Evolutionary conservation across 2,113 vertebrate genomes (phyloP), one percentile per base, ranked within the genome.

Genomic region (Gnathonemus echidnorhynchus): DNA sequence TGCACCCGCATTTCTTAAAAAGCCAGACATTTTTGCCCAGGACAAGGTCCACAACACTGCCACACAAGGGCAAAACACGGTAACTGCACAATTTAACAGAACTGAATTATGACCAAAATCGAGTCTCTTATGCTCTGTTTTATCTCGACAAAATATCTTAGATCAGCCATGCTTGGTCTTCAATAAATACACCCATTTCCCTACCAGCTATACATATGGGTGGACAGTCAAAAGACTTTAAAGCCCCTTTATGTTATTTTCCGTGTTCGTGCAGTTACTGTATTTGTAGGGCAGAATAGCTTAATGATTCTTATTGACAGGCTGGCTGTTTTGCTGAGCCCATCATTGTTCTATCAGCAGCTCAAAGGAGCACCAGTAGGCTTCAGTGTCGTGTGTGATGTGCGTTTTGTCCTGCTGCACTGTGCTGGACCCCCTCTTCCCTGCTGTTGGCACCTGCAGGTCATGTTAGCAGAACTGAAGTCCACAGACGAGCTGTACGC

Each of bases 401-500:
- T 35, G 35, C 1, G 35, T 42, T 17, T 42, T 42, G 74, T 74
- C 62, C 45, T 48, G 31, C 52, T 42, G 8, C 35, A 88, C 19
- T 86, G 6, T 80, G 3, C 77, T 62, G 89, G 21, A 19, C 7
- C 31, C 66, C 42, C 4, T 86, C 35, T 21, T 27, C 77, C 10
- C 10, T 31, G 27, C 58, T 42, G 49, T 4, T 56, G 46, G 27
- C 24, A 6, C 42, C 24, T 52, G 35, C 62, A 99, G 98, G 98
- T 99, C 92, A 98, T 99, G 97, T 94, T 99, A n/a, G 97, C 97
- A 0, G 98, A 99, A 93, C 96, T 97, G 94, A 99, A 97, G 93
- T 91, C 95, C 15, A 95, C 95, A 0, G 97, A 98, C 45, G 97
- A 98, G 89, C 95, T 99, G 45, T 98, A 97, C 0, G 98, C 98